Conservation (phyloP, 1,140 invertebrate genomes). For the Lethrus apterus region DNA sequence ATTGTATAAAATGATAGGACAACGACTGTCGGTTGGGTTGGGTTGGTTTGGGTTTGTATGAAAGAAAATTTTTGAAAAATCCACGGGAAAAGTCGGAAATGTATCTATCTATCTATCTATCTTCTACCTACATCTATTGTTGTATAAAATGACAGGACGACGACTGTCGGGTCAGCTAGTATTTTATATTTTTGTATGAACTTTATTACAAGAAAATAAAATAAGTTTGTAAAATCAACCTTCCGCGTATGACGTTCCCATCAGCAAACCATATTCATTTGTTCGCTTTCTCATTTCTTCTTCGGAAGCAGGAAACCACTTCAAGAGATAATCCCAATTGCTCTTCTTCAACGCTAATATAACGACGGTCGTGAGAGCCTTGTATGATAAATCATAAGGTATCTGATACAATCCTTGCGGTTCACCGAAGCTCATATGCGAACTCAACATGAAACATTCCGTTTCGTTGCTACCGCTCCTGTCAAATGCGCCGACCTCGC, state of each 20-base stretch:
- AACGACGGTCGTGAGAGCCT: constrained; percentile 13
- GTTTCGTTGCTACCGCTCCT: background rate
- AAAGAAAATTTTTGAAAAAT: too few species aligned
- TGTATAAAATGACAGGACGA: too few species aligned
- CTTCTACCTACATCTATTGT: too few species aligned
- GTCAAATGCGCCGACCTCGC: constrained; percentile 36
- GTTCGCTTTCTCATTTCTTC: constrained; percentile 16
- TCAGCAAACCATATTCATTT: background rate
- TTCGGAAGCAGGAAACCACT: constrained; percentile 19
- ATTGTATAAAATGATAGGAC: too few species aligned
- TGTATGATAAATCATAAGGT: constrained; percentile 18
- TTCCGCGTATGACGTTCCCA: background rate
- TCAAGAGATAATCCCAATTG: constrained; percentile 20
- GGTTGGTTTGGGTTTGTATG: too few species aligned
- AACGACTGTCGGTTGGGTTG: too few species aligned
- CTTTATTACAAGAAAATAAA: too few species aligned
- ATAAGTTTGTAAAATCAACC: too few species aligned
- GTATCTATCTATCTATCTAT: too few species aligned
- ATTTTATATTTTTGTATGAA: too few species aligned
- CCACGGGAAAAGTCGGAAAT: too few species aligned
- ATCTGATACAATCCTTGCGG: constrained; percentile 13
- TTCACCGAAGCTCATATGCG: constrained; percentile 20
- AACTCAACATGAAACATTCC: background rate
- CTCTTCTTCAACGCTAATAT: constrained; percentile 13
- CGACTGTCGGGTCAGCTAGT: too few species aligned